A percentile compares a stretch with the other conserved stretches of the same genome.
Evolutionary conservation across 2,888 invertebrate genomes (phyloP).

Genomic region (Dasypogon diadema): DNA sequence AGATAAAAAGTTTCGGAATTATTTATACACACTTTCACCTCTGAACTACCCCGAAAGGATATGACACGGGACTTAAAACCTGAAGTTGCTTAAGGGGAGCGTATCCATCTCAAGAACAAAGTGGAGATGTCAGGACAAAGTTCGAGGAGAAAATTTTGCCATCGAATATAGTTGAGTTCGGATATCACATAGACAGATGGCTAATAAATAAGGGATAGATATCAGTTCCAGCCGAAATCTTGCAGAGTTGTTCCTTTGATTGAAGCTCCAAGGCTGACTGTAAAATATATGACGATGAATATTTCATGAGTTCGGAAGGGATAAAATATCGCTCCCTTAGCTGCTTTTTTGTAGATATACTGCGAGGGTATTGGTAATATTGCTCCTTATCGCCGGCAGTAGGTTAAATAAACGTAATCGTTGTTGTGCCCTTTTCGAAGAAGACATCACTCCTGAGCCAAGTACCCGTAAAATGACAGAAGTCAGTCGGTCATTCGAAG

Average conservation of each 20-base stretch:
- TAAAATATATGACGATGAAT: constrained; percentile 38
- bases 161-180: constrained; percentile 14
- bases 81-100: not conserved
- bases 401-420: constrained; percentile 8
- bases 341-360: not conserved
- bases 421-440: not conserved
- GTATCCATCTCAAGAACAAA: not conserved
- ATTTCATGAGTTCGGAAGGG: constrained; percentile 46
- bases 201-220: constrained; percentile 19
- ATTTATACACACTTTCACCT: constrained; percentile 25
- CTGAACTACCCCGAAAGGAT: constrained; percentile 14
- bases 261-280: constrained; percentile 22
- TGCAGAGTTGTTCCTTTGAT: constrained; percentile 35
- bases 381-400: not conserved
- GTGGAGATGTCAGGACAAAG: constrained; percentile 15
- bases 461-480: constrained; percentile 46
- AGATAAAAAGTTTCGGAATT: constrained; percentile 32
- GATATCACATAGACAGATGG: constrained; percentile 18
- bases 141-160: not conserved
- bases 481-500: constrained; percentile 32
- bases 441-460: not conserved
- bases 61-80: constrained; percentile 9
- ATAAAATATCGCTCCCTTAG: constrained; percentile 27
- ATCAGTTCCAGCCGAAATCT: constrained; percentile 8
- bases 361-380: constrained; percentile 1